Conservation (phyloP, 2,888 invertebrate species). For the Caenorhabditis imperialis region DNA sequence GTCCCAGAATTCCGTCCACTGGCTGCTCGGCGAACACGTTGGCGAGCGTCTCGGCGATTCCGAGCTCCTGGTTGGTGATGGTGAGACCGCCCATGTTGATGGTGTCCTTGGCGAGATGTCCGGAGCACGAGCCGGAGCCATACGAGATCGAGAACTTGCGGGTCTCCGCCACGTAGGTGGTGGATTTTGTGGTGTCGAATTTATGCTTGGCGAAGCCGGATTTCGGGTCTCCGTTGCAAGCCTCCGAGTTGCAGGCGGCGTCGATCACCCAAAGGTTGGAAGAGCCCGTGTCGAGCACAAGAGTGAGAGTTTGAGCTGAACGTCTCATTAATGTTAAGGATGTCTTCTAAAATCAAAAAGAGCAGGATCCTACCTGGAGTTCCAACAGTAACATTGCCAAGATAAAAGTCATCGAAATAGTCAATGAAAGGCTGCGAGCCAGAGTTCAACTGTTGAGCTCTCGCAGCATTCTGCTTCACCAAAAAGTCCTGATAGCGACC, state of each 20-base stretch:
- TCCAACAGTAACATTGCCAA: constrained; percentile 70
- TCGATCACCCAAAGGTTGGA: constrained; percentile 72
- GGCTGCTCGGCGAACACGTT: constrained; percentile 67
- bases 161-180: constrained; percentile 57
- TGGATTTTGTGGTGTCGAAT: constrained; percentile 65
- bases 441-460: constrained; percentile 20
- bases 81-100: constrained; percentile 64
- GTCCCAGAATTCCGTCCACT: constrained; percentile 71
- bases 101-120: constrained; percentile 63
- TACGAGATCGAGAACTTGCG: constrained; percentile 64
- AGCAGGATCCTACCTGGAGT: constrained; percentile 39
- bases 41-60: constrained; percentile 59
- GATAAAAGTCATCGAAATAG: constrained; percentile 71
- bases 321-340: neutral
- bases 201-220: constrained; percentile 60
- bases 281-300: constrained; percentile 69
- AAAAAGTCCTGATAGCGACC: constrained; percentile 32
- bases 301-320: constrained; percentile 58
- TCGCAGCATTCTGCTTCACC: constrained; percentile 1
- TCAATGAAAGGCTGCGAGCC: constrained; percentile 64
- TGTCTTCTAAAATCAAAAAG: neutral
- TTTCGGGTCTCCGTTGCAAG: constrained; percentile 59
- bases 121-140: constrained; percentile 64
- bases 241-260: constrained; percentile 57
- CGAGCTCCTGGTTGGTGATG: constrained; percentile 62